phyloP scores from a whole-genome alignment of 2,113 vertebrate genomes.

The Sebastes fasciatus region DNA sequence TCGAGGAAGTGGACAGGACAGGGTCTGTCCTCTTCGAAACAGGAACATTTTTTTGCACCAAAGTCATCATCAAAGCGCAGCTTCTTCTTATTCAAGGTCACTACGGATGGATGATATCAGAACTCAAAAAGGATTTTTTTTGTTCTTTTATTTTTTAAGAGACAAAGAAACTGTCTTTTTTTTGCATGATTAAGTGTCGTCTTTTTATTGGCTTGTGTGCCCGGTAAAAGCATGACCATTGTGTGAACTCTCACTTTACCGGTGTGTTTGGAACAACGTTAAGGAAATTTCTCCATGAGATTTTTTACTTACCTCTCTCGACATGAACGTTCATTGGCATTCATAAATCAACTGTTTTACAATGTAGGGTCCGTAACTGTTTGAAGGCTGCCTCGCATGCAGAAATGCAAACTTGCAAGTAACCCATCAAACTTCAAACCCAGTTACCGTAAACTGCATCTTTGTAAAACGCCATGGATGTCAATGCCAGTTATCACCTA shows the following conservation, averaged over 20 bases:
- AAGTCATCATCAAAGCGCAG: slow-evolving; percentile 86
- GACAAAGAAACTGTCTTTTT: slow-evolving; percentile 75
- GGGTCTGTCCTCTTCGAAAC: slow-evolving; percentile 82
- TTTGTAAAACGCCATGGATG: slow-evolving; percentile 82
- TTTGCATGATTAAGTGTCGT: slow-evolving; percentile 85
- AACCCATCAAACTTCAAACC: slow-evolving; percentile 79
- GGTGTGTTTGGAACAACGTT: slow-evolving; percentile 79
- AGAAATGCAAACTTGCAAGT: slow-evolving; percentile 76
- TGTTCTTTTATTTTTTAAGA: slow-evolving; percentile 64
- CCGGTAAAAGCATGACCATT: slow-evolving; percentile 85
- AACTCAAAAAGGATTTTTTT: slow-evolving; percentile 66
- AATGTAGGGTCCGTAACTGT: slow-evolving; percentile 73
- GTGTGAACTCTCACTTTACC: slow-evolving; percentile 81
- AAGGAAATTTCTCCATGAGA: slow-evolving; percentile 77
- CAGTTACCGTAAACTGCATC: slow-evolving; percentile 72
- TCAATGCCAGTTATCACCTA: slow-evolving; percentile 77
- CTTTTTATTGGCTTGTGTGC: slow-evolving; percentile 85
- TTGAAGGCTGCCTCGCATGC: slow-evolving; percentile 81
- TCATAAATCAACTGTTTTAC: slow-evolving; percentile 81
- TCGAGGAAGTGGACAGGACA: slow-evolving; percentile 81
- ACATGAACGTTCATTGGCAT: slow-evolving; percentile 79
- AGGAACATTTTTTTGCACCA: slow-evolving; percentile 86
- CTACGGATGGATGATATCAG: slow-evolving; percentile 77
- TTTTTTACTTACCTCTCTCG: slow-evolving; percentile 80
- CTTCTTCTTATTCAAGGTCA: slow-evolving; percentile 83